These are phyloP conservation scores for Hippocampus mohnikei DNA, from an alignment of 2,113 vertebrate species.

Conservation along the genomic window DNA sequence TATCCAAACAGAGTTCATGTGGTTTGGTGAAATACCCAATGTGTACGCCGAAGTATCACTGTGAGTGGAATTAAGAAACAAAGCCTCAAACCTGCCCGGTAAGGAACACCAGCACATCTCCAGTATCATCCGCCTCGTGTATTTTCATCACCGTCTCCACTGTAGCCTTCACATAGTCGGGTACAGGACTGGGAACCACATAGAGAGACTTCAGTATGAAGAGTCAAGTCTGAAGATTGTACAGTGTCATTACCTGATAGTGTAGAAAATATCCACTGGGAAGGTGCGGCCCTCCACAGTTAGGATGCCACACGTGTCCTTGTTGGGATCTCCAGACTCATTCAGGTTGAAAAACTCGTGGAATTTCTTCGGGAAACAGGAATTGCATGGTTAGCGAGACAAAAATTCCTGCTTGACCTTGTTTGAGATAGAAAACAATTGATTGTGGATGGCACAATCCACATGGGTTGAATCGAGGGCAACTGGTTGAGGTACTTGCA, in stretches of 20 bases:
- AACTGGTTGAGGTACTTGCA: neutral
- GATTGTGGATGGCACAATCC: neutral
- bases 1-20: too few species aligned
- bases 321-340: constrained; percentile 83
- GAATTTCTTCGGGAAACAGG: constrained; percentile 82
- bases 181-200: constrained; percentile 81
- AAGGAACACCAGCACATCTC: constrained; percentile 91
- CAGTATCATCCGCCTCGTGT: constrained; percentile 91
- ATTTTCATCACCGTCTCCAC: constrained; percentile 97
- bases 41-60: neutral
- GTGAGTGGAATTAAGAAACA: neutral
- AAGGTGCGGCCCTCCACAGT: constrained; percentile 92
- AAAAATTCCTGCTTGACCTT: neutral
- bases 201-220: neutral
- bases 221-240: neutral
- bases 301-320: constrained; percentile 93
- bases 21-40: too few species aligned
- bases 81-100: constrained; percentile 85
- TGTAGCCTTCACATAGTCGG: constrained; percentile 94
- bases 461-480: neutral
- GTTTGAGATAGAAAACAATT: neutral
- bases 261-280: constrained; percentile 96
- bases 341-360: constrained; percentile 96
- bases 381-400: neutral
- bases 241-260: constrained; percentile 81